phyloP scores from a whole-genome alignment of 2,888 invertebrate species.

The Tetranychus piercei region DNA sequence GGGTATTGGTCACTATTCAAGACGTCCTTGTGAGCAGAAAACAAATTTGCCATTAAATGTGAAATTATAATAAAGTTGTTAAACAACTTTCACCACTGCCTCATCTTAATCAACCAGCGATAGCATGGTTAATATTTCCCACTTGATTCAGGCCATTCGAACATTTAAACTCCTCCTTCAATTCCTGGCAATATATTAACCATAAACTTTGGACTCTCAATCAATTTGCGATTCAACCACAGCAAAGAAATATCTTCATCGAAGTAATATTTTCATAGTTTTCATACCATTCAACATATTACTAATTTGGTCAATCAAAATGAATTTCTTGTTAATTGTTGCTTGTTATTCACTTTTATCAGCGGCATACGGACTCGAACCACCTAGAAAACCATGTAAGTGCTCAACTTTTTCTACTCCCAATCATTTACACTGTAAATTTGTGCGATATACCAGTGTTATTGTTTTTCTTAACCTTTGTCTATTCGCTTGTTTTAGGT shows the following conservation, averaged over 20 bases:
- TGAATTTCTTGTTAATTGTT: constrained; percentile 1
- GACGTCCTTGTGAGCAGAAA: no score
- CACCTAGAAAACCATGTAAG: not conserved
- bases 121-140: no score
- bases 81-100: no score
- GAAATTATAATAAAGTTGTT: no score
- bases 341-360: not conserved
- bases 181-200: not conserved
- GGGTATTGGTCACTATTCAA: no score
- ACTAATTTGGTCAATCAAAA: not conserved
- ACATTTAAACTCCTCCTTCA: not conserved
- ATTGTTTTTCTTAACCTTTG: no score
- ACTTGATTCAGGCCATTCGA: no score
- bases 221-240: not conserved
- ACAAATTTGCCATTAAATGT: no score
- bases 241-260: not conserved
- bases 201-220: not conserved
- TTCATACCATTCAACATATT: not conserved
- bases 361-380: not conserved
- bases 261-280: no score
- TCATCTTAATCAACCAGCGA: no score
- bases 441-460: no score
- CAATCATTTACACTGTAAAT: not conserved
- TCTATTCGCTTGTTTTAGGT: not conserved
- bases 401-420: not conserved